phyloP scores from a whole-genome alignment of 2,888 invertebrate genomes.

The Ennomos erosarius region DNA sequence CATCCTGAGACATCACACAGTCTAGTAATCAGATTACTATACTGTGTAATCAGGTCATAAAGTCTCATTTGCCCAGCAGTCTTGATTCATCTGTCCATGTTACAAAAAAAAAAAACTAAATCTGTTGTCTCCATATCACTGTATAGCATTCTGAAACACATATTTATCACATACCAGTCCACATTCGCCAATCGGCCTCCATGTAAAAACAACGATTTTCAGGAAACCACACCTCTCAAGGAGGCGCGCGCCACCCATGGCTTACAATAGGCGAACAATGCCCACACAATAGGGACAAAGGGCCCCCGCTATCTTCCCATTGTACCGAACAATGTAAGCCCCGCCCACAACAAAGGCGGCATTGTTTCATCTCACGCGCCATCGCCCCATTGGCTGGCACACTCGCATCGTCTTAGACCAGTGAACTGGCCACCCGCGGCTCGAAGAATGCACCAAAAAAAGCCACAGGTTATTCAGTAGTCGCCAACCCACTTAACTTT shows the following conservation, averaged over 20 bases:
- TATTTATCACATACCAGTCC: conserved; percentile 19
- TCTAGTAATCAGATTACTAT: too few relatives aligned
- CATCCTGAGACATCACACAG: too few relatives aligned
- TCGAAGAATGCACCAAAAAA: conserved; percentile 40
- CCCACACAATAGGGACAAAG: conserved; percentile 74
- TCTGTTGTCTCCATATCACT: too few relatives aligned
- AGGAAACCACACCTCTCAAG: conserved; percentile 55
- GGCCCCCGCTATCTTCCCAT: conserved; percentile 76
- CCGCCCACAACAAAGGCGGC: conserved; percentile 73
- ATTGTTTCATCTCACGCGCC: conserved; percentile 75
- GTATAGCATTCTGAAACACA: conserved; percentile 10
- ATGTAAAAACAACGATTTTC: conserved; percentile 57
- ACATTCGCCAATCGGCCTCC: conserved; percentile 46
- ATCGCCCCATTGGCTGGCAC: conserved; percentile 64
- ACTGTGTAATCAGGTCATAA: too few relatives aligned
- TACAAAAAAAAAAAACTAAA: too few relatives aligned
- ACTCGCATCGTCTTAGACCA: conserved; percentile 31
- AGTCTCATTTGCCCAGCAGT: too few relatives aligned
- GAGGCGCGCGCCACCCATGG: conserved; percentile 47
- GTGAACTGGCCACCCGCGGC: conserved; percentile 61
- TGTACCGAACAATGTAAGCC: conserved; percentile 75
- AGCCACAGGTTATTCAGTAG: conserved; percentile 22
- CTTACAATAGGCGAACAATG: conserved; percentile 53
- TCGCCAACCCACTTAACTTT: conserved; percentile 39
- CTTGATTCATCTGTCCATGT: too few relatives aligned